These are phyloP conservation scores for Patiria pectinifera DNA, from an alignment of 53 echinoderm and acorn worm genomes.

Conservation along the genomic window DNA sequence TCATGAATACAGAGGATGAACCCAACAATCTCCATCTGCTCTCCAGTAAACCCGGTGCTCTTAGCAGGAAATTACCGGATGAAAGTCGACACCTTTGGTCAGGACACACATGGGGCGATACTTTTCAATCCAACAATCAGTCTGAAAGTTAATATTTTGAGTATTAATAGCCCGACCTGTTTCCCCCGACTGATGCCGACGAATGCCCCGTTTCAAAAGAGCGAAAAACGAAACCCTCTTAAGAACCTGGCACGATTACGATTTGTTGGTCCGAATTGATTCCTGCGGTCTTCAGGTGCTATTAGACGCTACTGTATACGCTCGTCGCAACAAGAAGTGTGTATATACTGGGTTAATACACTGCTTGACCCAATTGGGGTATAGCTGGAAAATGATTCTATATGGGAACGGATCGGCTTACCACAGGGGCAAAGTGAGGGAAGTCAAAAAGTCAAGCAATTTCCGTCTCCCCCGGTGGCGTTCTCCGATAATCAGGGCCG, in stretches of 20 bases:
- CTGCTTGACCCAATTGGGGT: slow-evolving; percentile 32
- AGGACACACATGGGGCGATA: not conserved
- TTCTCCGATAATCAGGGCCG: slow-evolving; percentile 35
- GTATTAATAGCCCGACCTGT: slow-evolving; percentile 20
- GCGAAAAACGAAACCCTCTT: slow-evolving; percentile 8
- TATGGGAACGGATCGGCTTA: slow-evolving; percentile 31
- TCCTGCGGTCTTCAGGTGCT: slow-evolving; percentile 15
- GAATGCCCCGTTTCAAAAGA: not conserved
- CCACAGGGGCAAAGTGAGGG: slow-evolving; percentile 25
- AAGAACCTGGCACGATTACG: slow-evolving; percentile 2
- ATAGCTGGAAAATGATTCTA: slow-evolving; percentile 7
- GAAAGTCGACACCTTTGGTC: slow-evolving; percentile 50
- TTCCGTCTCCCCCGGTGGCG: slow-evolving; percentile 40
- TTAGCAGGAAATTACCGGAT: slow-evolving; percentile 41
- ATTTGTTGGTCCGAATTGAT: slow-evolving; percentile 41
- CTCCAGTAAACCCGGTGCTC: not conserved
- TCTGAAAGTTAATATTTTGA: slow-evolving; percentile 47
- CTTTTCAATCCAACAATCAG: not conserved
- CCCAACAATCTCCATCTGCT: not conserved
- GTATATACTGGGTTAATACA: slow-evolving; percentile 45
- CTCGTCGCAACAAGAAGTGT: not conserved
- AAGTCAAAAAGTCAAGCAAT: slow-evolving; percentile 53
- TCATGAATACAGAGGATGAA: slow-evolving; percentile 36
- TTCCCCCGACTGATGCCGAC: not conserved
- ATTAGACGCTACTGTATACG: not conserved